A percentile compares a stretch with the other conserved stretches of the same genome.
phyloP scores from a whole-genome alignment of 2,113 vertebrate species.

The Trematocara unimaculatum region DNA sequence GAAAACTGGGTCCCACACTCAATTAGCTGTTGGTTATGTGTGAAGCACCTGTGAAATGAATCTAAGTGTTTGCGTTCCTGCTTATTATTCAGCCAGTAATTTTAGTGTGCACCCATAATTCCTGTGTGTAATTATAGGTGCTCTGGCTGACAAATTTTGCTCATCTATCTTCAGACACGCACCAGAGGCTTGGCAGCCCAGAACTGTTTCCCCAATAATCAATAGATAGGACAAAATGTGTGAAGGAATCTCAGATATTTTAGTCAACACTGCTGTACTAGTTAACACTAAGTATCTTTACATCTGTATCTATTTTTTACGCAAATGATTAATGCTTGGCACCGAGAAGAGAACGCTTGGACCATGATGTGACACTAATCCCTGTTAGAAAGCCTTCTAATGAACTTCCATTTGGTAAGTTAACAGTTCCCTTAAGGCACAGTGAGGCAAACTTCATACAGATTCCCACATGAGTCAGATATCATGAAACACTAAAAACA shows the following conservation, averaged over 20 bases:
- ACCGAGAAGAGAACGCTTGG: background rate
- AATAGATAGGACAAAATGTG: background rate
- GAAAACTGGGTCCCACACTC: conserved; percentile 2
- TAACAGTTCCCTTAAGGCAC: background rate
- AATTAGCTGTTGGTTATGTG: conserved; percentile 44
- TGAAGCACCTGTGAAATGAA: conserved; percentile 49
- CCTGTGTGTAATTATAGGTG: conserved; percentile 48
- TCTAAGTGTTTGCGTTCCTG: conserved; percentile 17
- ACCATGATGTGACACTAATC: background rate
- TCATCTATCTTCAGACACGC: conserved; percentile 43
- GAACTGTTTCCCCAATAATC: background rate
- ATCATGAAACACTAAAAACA: background rate
- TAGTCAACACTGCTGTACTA: background rate
- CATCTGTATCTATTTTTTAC: background rate
- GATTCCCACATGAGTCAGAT: background rate
- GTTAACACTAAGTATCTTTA: background rate
- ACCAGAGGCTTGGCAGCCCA: background rate
- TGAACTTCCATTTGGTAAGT: background rate
- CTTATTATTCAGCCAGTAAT: conserved; percentile 48
- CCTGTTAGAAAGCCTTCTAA: background rate
- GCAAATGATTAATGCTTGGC: background rate
- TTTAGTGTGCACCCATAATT: conserved; percentile 32
- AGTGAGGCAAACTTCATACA: background rate
- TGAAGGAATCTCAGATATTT: background rate
- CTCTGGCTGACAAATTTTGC: conserved; percentile 31